Evolutionary conservation across 2,113 vertebrate genomes (phyloP), one percentile per base, ranked within the genome.

Genomic region (Pluvialis apricaria): DNA sequence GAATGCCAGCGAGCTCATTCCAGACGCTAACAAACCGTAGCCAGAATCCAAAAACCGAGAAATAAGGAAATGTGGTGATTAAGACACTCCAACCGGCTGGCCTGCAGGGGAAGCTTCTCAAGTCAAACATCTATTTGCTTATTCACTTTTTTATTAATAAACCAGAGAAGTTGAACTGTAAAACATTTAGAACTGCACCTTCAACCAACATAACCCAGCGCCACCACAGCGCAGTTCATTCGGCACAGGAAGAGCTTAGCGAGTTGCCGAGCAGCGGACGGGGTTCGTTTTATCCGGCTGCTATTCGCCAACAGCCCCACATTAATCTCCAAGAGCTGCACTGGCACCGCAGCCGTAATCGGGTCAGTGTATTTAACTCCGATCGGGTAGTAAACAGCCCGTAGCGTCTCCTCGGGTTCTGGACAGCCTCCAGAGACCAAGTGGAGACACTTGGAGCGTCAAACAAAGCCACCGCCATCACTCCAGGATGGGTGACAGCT

Each of bases 361-460:
- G 8, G 26, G 32, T 45, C 89, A 78, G 42, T 5, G 29, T 64
- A 51, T 52, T 78, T 24, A 91, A 79, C n/a, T 66, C 51, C 3
- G 1, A 34, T 5, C 1, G 6, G 15, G 28, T 4, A 76, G 34
- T 38, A 73, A 90, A 88, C 45, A 47, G n/a, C 1, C 14, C 0
- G 0, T 1, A 12, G 26, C 69, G 15, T 5, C 28, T 69, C 44
- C 69, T 29, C 3, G 3, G 17, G 9, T 31, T 73, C 66, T 90
- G 93, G 75, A 38, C 55, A 83, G 36, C 7, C 58, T 93, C 62
- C 72, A 49, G 9, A 65, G 70, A 42, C 8, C 8, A 42, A 15
- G 8, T 5, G 36, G 89, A 90, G 62, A 71, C 0, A 0, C 26
- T 11, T 20, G 32, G 55, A 62, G 49, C 0, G 2, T 42, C 78